phyloP scores from a whole-genome alignment of 2,888 invertebrate genomes.

The Tenthredo mesomela region DNA sequence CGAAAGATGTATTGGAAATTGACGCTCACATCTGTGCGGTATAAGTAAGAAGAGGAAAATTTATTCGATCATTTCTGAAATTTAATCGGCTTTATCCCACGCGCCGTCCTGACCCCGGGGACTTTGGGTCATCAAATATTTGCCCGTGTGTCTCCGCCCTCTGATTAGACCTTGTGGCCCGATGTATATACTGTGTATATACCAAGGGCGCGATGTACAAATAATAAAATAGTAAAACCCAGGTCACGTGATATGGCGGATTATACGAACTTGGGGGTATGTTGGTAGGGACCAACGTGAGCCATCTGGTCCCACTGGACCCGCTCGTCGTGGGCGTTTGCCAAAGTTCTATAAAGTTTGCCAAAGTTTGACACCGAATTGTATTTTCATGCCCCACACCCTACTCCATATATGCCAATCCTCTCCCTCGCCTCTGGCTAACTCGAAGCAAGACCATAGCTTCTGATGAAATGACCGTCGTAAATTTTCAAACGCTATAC shows the following conservation, averaged over 20 bases:
- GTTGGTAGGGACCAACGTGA: background rate
- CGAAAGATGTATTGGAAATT: background rate
- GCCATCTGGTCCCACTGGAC: slow-evolving; percentile 23
- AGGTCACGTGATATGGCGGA: slow-evolving; percentile 12
- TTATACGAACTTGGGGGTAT: background rate
- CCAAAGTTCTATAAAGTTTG: slow-evolving; percentile 34
- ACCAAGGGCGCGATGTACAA: slow-evolving; percentile 30
- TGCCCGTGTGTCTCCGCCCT: slow-evolving; percentile 14
- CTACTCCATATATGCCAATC: background rate
- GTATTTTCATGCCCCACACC: slow-evolving; percentile 25
- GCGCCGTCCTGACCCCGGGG: slow-evolving; percentile 7
- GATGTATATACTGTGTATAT: slow-evolving; percentile 15
- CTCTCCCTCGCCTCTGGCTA: background rate
- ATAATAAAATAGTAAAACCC: slow-evolving; percentile 31
- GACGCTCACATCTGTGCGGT: background rate
- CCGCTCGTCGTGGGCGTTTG: background rate
- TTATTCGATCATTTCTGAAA: slow-evolving; percentile 22
- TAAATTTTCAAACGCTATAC: slow-evolving; percentile 22
- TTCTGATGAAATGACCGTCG: slow-evolving; percentile 1
- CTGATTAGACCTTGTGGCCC: slow-evolving; percentile 38
- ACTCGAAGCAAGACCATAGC: background rate
- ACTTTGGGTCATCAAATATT: slow-evolving; percentile 38
- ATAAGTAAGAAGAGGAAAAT: slow-evolving; percentile 7
- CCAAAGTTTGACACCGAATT: slow-evolving; percentile 29
- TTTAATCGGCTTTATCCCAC: slow-evolving; percentile 42